Evolutionary conservation across 2,113 vertebrate genomes (phyloP), one percentile per base, ranked within the genome.

Genomic region (Chauna torquata): DNA sequence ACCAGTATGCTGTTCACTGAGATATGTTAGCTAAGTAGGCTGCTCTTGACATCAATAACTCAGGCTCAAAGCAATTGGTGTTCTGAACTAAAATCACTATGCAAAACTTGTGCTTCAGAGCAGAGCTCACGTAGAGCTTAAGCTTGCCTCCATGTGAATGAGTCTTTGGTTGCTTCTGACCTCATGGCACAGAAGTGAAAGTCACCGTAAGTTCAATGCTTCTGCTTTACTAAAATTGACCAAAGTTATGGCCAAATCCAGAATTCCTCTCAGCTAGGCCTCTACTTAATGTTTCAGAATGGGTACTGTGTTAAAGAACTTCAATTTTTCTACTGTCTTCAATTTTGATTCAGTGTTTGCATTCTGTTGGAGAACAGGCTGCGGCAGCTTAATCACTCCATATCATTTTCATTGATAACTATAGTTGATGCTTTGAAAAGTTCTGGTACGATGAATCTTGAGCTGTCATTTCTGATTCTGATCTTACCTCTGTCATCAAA

Each of bases 131-230:
- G 81, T 42, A 66, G 34, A 71, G 38, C 40, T 88, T 62, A 27
- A 62, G 42, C 19, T 80, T 80, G 38, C 25, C 28, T 83, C 34
- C 1, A 0, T 24, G 38, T 1, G 0, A 40, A 7, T 32, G 27
- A 80, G 59, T 49, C 34, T 76, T 86, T 47, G n/a, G 17, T 57
- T 42, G 10, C 30, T 86, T 92, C 49, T 77, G 25, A 59, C 20
- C 57, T 91, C 5, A 9, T 32, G 1, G 0, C 66, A 69, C 30
- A 45, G 36, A 88, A 76, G 32, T n/a, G 30, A 25, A 90, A 77
- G 47, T 62, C 32, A 25, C 18, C 3, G 2, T 76, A 18, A 78
- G 34, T 86, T 90, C 38, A 58, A 0, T 36, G 27, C 12, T 19
- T 86, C 49, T 86, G 27, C 34, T 65, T 58, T 76, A 68, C 11